A percentile compares a stretch with the other conserved stretches of the same genome.
Conservation (phyloP, 2,888 invertebrate species). For the Pheosia tremula region DNA sequence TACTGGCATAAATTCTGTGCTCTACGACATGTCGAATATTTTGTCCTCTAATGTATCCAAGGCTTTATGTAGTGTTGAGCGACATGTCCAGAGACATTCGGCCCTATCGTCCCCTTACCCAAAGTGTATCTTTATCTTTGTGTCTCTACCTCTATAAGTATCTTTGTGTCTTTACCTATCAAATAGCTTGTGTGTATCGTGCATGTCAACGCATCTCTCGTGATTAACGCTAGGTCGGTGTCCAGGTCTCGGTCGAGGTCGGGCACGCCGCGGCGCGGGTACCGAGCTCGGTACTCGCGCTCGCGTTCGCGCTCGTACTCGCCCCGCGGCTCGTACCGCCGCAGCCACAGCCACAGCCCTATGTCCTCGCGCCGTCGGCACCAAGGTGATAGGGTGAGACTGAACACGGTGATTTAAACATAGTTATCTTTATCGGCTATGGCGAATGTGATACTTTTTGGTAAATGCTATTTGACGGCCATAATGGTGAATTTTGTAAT, state of each 20-base stretch:
- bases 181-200: not conserved
- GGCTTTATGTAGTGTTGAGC: too few species aligned
- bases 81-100: too few species aligned
- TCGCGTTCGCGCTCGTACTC: slow-evolving; percentile 87
- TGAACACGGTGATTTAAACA: slow-evolving; percentile 9
- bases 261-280: slow-evolving; percentile 79
- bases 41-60: too few species aligned
- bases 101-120: too few species aligned
- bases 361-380: slow-evolving; percentile 93
- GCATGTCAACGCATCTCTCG: slow-evolving; percentile 29
- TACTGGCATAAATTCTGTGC: too few species aligned
- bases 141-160: too few species aligned
- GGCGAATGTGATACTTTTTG: not conserved
- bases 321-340: slow-evolving; percentile 84
- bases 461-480: not conserved
- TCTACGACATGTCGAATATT: too few species aligned
- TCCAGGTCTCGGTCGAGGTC: slow-evolving; percentile 84
- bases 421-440: slow-evolving; percentile 1
- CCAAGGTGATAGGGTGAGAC: slow-evolving; percentile 88
- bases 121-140: too few species aligned
- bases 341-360: slow-evolving; percentile 90
- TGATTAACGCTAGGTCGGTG: slow-evolving; percentile 38
- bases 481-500: not conserved
- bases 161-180: too few species aligned
- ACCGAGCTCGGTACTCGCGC: slow-evolving; percentile 84